Percentiles rank a stretch among this genome's conserved stretches.
These are phyloP conservation scores for Ornithoptera priamus DNA, from an alignment of 2,888 invertebrate genomes.

Conservation along the genomic window DNA sequence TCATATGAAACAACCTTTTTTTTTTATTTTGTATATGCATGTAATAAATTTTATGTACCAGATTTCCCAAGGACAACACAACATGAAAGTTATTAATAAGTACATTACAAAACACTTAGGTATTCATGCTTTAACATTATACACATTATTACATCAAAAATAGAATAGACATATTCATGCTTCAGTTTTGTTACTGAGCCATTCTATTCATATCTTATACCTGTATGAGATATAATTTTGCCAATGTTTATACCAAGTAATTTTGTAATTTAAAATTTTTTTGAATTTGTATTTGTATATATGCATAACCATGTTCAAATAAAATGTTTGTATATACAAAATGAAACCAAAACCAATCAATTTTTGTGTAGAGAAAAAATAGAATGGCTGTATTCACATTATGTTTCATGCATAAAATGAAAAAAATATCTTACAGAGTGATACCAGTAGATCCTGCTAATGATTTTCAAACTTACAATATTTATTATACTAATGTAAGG, in stretches of 20 bases:
- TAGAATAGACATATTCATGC: constrained; percentile 31
- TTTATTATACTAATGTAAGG: not conserved
- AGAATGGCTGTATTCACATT: constrained; percentile 45
- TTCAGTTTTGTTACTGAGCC: constrained; percentile 30
- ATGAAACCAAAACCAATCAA: not conserved
- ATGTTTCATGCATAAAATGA: constrained; percentile 39
- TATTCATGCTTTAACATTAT: constrained; percentile 32
- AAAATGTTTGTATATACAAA: not conserved
- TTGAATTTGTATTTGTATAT: not conserved
- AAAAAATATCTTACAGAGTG: constrained; percentile 49
- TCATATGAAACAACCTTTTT: not conserved
- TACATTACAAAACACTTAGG: constrained; percentile 52
- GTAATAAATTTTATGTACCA: not conserved
- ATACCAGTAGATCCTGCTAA: constrained; percentile 42
- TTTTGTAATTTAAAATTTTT: not conserved
- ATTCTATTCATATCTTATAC: constrained; percentile 32
- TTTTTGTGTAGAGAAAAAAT: constrained; percentile 35
- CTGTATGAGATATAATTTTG: not conserved
- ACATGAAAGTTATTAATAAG: constrained; percentile 39
- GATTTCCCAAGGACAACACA: constrained; percentile 23
- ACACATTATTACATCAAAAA: constrained; percentile 14
- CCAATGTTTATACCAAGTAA: not conserved
- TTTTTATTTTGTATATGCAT: not conserved
- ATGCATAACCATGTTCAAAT: not conserved
- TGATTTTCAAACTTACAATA: constrained; percentile 37